Evolutionary conservation across 2,888 invertebrate genomes (phyloP).

Genomic region (Tiphia femorata): DNA sequence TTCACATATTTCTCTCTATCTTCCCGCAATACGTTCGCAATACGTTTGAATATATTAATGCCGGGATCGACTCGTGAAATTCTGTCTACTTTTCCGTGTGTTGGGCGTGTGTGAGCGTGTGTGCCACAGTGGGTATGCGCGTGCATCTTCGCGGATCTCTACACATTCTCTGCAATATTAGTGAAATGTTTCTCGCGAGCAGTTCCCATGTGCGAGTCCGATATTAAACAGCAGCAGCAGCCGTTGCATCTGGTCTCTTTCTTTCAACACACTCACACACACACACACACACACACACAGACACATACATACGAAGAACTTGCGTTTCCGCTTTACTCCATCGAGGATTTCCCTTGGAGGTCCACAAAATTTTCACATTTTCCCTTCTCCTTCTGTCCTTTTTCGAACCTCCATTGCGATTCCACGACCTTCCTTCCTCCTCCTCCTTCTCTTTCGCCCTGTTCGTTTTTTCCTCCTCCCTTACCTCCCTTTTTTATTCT

Average conservation of each 20-base stretch:
- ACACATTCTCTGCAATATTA: conserved; percentile 56
- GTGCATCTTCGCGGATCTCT: no score
- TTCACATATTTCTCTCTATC: conserved; percentile 41
- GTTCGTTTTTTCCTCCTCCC: conserved; percentile 5
- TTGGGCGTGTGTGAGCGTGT: conserved; percentile 46
- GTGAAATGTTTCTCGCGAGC: conserved; percentile 66
- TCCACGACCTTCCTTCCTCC: conserved; percentile 16
- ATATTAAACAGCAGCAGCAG: conserved; percentile 65
- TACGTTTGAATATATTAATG: conserved; percentile 68
- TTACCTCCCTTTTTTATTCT: conserved; percentile 11
- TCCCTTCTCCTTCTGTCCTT: conserved; percentile 12
- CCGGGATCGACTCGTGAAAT: conserved; percentile 60
- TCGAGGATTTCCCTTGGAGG: conserved; percentile 22
- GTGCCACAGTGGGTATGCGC: conserved; percentile 29
- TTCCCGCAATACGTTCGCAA: conserved; percentile 65
- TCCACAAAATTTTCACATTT: conserved; percentile 34
- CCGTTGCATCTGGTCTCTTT: conserved; percentile 58
- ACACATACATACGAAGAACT: conserved; percentile 25
- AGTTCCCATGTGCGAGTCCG: conserved; percentile 64
- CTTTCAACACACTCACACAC: no score
- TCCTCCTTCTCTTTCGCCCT: not conserved
- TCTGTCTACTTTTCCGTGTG: not conserved
- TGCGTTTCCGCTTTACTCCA: conserved; percentile 31
- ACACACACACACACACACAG: no score
- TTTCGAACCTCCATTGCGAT: not conserved